phyloP scores from a whole-genome alignment of 2,113 vertebrate species.

The Numida meleagris region DNA sequence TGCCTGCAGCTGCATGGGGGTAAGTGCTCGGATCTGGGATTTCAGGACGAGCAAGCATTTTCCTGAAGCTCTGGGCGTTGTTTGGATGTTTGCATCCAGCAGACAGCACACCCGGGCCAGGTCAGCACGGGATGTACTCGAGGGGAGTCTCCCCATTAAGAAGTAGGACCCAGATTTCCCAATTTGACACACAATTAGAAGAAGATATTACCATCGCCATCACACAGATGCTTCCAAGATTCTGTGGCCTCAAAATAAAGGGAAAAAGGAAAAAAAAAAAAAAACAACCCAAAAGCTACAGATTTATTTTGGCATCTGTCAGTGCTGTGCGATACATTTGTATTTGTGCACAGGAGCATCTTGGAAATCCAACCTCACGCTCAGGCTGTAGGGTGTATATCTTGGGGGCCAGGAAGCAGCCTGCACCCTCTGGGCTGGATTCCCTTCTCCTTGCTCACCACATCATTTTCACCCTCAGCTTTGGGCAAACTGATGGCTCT shows the following conservation, averaged over 20 bases:
- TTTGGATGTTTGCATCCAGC: background rate
- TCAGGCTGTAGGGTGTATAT: background rate
- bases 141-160: rapidly evolving
- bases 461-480: rapidly evolving
- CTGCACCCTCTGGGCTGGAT: background rate
- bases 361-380: background rate
- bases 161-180: background rate
- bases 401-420: background rate
- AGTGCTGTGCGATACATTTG: background rate
- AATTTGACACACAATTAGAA: background rate
- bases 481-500: background rate
- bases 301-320: background rate
- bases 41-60: background rate
- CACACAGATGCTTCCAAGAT: background rate
- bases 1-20: background rate
- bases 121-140: background rate
- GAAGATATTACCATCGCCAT: background rate
- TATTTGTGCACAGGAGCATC: background rate
- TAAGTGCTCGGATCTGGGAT: background rate
- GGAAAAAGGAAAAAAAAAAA: background rate
- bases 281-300: too few species aligned
- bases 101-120: background rate
- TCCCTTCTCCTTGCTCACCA: background rate
- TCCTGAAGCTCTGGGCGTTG: background rate
- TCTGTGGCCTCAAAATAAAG: background rate